phyloP scores from a whole-genome alignment of 2,113 vertebrate species.

The Stomatorhinus ivindoensis region DNA sequence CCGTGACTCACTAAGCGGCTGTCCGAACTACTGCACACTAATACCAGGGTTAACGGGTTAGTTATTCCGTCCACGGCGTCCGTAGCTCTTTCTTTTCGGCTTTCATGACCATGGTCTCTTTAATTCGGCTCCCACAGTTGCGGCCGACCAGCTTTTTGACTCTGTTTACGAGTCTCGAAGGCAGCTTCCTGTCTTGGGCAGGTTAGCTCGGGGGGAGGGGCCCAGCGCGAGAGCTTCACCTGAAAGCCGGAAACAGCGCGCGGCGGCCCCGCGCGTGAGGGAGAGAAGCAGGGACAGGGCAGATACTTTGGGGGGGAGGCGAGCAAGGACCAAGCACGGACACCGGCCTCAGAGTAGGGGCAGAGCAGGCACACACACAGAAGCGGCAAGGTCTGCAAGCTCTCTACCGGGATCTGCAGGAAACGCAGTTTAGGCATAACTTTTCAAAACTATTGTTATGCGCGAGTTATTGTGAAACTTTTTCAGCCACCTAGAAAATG shows the following conservation, averaged over 20 bases:
- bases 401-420: not conserved
- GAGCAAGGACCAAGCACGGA: not conserved
- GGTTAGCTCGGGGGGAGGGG: slow-evolving; percentile 33
- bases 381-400: not conserved
- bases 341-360: not conserved
- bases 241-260: slow-evolving; percentile 38
- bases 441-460: not conserved
- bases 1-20: not conserved
- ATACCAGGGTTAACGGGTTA: slow-evolving; percentile 20
- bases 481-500: not conserved
- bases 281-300: not conserved
- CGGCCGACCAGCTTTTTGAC: slow-evolving; percentile 37
- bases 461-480: not conserved
- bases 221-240: slow-evolving; percentile 42
- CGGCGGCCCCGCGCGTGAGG: not conserved
- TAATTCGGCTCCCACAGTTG: slow-evolving; percentile 40
- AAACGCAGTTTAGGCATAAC: not conserved
- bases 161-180: not conserved
- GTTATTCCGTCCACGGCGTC: slow-evolving; percentile 16
- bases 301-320: not conserved
- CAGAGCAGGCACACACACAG: not conserved
- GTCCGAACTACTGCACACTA: slow-evolving; percentile 6
- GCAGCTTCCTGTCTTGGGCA: slow-evolving; percentile 54
- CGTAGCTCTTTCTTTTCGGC: not conserved
- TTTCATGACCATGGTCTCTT: not conserved